These are phyloP conservation scores for Chrysomela aeneicollis DNA, from an alignment of 2,888 invertebrate species.

Conservation along the genomic window DNA sequence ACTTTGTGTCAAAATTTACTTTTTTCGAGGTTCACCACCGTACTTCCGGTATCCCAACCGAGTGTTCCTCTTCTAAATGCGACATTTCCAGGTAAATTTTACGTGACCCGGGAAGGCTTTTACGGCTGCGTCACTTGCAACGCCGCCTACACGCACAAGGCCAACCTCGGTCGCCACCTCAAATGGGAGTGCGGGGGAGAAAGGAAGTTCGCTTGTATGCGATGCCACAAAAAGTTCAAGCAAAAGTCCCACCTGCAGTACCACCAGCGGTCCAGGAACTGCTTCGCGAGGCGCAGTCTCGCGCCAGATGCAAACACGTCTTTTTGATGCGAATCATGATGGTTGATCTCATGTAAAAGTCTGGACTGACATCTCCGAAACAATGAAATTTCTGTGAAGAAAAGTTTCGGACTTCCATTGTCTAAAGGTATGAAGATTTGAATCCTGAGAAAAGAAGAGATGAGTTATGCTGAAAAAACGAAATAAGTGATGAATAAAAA, in stretches of 20 bases:
- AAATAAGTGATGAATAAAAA: too few relatives aligned
- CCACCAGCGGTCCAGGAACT: slow-evolving; percentile 36
- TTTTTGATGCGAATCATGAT: too few relatives aligned
- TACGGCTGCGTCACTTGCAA: slow-evolving; percentile 32
- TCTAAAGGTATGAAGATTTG: too few relatives aligned
- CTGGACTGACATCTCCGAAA: too few relatives aligned
- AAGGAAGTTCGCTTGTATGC: slow-evolving; percentile 40
- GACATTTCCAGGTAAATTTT: slow-evolving; percentile 24
- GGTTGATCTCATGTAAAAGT: too few relatives aligned
- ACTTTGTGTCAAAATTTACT: too few relatives aligned
- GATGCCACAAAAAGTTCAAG: slow-evolving; percentile 44
- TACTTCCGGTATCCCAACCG: too few relatives aligned
- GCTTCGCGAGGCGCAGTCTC: slow-evolving; percentile 12
- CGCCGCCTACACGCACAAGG: slow-evolving; percentile 31
- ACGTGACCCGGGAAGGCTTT: slow-evolving; percentile 24
- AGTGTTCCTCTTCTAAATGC: not conserved
- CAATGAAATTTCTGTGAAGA: too few relatives aligned
- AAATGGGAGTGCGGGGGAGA: slow-evolving; percentile 47
- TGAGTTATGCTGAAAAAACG: too few relatives aligned
- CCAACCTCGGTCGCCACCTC: slow-evolving; percentile 37
- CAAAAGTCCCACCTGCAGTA: slow-evolving; percentile 43
- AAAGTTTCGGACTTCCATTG: too few relatives aligned
- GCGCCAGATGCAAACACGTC: not conserved
- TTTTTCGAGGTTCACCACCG: too few relatives aligned
- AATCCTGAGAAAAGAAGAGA: too few relatives aligned